Base-by-base conservation (phyloP, 2,797 vertebrate genomes). In the Hoplostethus atlanticus region DNA sequence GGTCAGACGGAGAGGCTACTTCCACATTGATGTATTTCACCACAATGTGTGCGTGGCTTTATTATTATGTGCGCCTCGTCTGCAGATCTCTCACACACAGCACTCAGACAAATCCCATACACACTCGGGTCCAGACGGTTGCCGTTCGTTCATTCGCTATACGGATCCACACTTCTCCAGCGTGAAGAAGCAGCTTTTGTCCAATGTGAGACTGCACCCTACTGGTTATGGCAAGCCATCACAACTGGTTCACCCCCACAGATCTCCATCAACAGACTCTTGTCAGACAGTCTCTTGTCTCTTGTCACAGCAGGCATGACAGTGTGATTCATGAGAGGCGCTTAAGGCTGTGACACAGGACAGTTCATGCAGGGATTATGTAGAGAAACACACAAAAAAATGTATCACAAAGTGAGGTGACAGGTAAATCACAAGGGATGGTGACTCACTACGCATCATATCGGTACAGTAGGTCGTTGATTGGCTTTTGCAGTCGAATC, bases 131-230 rank as follows among this genome's bases (percentile, higher is more conserved):
- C 44, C 46, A 52, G 17, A 60, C 40, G 3, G 5, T 11, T 36
- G 9, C 30, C n/a, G 34, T 44, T 52, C 5, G 4, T 11, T 30
- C 13, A 17, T 42, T 47, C n/a, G 42, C 6, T 61, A 46, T 17
- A 10, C 30, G 16, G 21, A 58, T 51, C 7, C 42, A 6, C 10
- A 6, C 40, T 6, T 25, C 25, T 16, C 31, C 1, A 1, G 2
- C 16, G 47, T 28, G 0, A 6, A 16, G n/a, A 36, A 6, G 52
- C 17, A 69, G 61, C 11, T 21, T 53, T 75, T 82, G 3, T 64
- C 71, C 72, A 51, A 64, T 74, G 66, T 68, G 59, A 81, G 4
- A 78, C 70, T 80, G 62, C 82, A 5, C 64, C 72, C 84, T 65
- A 11, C 61, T 89, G 91, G 82, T 34, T 7, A 31, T 1, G 31